phyloP scores from a whole-genome alignment of 2,113 vertebrate species.

The Asarcornis scutulata region DNA sequence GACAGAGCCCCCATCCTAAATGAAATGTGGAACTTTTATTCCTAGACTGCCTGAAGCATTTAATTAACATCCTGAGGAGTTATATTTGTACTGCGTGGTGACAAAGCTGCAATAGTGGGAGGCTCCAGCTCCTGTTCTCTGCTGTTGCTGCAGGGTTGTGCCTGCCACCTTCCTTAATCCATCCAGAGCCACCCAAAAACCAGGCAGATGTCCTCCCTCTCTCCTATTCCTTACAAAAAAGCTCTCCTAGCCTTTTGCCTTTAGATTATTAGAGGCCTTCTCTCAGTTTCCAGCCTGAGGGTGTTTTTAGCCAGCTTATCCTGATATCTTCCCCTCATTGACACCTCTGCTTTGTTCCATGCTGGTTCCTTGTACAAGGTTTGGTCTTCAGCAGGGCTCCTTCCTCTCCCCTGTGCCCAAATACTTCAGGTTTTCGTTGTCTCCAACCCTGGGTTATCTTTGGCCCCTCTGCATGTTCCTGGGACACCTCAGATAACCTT shows the following conservation, averaged over 20 bases:
- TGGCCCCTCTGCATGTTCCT: neutral
- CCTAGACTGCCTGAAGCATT: neutral
- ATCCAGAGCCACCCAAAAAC: rapidly evolving
- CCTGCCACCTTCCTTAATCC: neutral
- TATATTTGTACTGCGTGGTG: neutral
- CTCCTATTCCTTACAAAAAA: neutral
- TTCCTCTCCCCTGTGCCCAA: rapidly evolving
- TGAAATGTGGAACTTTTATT: neutral
- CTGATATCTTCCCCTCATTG: neutral
- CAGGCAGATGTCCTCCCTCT: neutral
- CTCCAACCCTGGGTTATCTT: neutral
- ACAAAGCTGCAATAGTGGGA: neutral
- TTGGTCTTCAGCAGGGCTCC: neutral
- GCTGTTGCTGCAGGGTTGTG: rapidly evolving
- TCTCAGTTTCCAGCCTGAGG: neutral
- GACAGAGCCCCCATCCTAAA: neutral
- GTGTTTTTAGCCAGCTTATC: neutral
- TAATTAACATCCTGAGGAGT: neutral
- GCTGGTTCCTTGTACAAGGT: neutral
- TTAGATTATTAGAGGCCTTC: neutral
- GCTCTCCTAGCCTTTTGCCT: neutral
- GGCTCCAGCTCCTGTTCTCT: neutral
- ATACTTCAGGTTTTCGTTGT: rapidly evolving
- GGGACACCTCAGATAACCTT: neutral
- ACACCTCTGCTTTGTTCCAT: rapidly evolving